Percentiles rank a stretch among this genome's conserved stretches.
These are phyloP conservation scores for Pogonocherus hispidulus DNA, from an alignment of 2,888 invertebrate genomes.

Conservation along the genomic window DNA sequence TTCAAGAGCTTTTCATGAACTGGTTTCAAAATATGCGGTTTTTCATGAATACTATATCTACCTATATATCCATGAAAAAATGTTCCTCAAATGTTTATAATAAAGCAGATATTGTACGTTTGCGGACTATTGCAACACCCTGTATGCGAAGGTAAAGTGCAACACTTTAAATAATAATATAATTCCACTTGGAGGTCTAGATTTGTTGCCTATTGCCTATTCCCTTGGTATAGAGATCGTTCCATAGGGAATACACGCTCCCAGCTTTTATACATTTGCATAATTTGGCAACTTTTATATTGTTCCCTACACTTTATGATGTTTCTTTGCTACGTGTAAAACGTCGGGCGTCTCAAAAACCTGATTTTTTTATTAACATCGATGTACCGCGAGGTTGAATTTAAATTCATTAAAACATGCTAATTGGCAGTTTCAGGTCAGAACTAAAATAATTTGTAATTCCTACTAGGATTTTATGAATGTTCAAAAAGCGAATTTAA, in stretches of 20 bases:
- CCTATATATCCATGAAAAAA: too few species aligned
- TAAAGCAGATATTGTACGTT: too few species aligned
- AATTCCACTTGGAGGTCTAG: background rate
- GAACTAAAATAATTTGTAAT: background rate
- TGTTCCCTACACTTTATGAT: background rate
- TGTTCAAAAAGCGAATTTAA: background rate
- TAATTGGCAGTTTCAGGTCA: background rate
- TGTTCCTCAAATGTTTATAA: too few species aligned
- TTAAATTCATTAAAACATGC: background rate
- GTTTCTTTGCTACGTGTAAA: constrained; percentile 1
- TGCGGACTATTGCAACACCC: too few species aligned
- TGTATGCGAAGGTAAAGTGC: too few species aligned
- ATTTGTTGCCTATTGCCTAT: background rate
- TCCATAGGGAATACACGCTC: background rate
- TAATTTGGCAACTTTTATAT: constrained; percentile 4
- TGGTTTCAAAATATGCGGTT: too few species aligned
- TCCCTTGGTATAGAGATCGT: background rate
- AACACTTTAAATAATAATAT: too few species aligned
- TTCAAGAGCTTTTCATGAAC: too few species aligned
- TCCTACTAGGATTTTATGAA: background rate
- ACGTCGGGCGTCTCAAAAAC: background rate
- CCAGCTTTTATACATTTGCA: constrained; percentile 3
- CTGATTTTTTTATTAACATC: background rate
- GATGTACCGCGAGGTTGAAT: background rate
- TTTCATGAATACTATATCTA: too few species aligned